A percentile compares a stretch with the other conserved stretches of the same genome.
Conservation (phyloP, 2,797 vertebrate species). For the Zalophus californianus region DNA sequence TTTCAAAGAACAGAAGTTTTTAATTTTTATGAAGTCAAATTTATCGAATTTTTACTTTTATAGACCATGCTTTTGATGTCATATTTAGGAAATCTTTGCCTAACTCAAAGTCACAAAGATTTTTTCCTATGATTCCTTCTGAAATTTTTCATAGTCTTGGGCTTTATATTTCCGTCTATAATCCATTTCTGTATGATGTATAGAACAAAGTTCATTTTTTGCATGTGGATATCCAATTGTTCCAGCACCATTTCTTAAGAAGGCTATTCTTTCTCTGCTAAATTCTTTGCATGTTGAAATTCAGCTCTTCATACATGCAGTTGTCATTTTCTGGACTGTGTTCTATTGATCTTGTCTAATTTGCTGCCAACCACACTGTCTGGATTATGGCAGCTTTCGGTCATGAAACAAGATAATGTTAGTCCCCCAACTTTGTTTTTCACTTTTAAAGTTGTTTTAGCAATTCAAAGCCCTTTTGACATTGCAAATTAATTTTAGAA, state of each 20-base stretch:
- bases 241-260: neutral
- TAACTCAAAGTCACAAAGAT: neutral
- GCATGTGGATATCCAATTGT: too few species aligned
- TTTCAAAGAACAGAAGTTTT: neutral
- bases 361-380: neutral
- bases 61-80: neutral
- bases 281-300: too few species aligned
- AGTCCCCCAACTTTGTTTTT: neutral
- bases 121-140: neutral
- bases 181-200: neutral
- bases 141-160: neutral
- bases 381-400: fast-evolving
- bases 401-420: fast-evolving
- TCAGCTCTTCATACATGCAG: fast-evolving
- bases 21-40: neutral
- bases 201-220: too few species aligned
- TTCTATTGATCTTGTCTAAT: neutral
- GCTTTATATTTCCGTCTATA: too few species aligned
- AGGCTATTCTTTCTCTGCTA: neutral
- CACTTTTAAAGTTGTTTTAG: neutral
- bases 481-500: neutral
- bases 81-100: neutral
- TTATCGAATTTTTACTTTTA: neutral
- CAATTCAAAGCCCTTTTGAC: neutral
- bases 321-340: fast-evolving